Evolutionary conservation across 1,140 invertebrate species (phyloP).

Genomic region (Drosophila takahashii): DNA sequence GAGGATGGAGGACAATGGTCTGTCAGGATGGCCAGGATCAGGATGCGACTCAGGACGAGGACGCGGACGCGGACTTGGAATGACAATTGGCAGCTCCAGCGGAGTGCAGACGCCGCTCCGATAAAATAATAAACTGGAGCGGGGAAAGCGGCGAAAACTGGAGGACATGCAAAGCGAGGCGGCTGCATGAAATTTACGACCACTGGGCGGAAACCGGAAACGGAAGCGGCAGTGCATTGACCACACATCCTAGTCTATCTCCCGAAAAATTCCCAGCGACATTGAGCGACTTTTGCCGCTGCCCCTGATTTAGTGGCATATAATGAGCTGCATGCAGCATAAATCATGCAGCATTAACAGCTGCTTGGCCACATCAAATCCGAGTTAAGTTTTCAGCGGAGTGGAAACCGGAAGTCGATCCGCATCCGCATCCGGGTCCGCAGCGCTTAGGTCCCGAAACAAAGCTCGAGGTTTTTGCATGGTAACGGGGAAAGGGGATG

Average conservation of each 20-base stretch:
- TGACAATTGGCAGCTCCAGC: slow-evolving; percentile 50
- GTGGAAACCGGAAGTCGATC: slow-evolving; percentile 49
- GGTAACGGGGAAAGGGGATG: background rate
- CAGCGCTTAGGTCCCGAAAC: slow-evolving; percentile 45
- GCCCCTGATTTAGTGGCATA: slow-evolving; percentile 47
- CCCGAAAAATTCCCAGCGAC: slow-evolving; percentile 16
- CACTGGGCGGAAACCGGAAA: slow-evolving; percentile 36
- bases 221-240: slow-evolving; percentile 56
- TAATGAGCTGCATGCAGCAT: slow-evolving; percentile 60
- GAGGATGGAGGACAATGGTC: slow-evolving; percentile 23
- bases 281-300: slow-evolving; percentile 16
- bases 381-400: slow-evolving; percentile 70
- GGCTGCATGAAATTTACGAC: slow-evolving; percentile 32
- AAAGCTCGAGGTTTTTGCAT: slow-evolving; percentile 35
- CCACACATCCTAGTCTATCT: slow-evolving; percentile 27
- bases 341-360: slow-evolving; percentile 77
- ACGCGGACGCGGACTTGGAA: background rate
- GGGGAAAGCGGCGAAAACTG: background rate
- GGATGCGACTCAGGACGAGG: slow-evolving; percentile 19
- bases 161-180: slow-evolving; percentile 53
- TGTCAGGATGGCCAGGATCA: slow-evolving; percentile 28
- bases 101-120: slow-evolving; percentile 28
- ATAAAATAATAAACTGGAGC: slow-evolving; percentile 55
- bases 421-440: slow-evolving; percentile 31
- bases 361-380: slow-evolving; percentile 76